Conservation (phyloP, 1,140 invertebrate genomes). For the Mycetomoellerius zeteki region DNA sequence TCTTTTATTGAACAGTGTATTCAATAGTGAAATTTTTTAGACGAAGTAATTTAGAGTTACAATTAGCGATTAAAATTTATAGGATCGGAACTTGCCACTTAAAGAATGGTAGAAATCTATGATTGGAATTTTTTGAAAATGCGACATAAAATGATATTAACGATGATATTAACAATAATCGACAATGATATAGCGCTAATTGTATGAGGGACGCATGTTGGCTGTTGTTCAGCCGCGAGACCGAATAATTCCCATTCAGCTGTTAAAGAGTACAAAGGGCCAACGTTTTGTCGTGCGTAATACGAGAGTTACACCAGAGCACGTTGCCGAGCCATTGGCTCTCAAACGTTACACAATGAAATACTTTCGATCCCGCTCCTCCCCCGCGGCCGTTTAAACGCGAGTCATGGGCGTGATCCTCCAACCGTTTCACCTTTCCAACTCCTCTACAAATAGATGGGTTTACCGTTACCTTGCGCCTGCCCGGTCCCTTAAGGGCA, state of each 20-base stretch:
- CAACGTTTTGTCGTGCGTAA: conserved; percentile 51
- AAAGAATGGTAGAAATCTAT: neutral
- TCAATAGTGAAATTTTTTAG: neutral
- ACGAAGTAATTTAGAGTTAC: neutral
- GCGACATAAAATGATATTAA: neutral
- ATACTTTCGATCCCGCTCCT: conserved; percentile 34
- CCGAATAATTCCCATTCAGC: conserved; percentile 45
- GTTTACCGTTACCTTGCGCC: conserved; percentile 67
- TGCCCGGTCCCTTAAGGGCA: conserved; percentile 68
- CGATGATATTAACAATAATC: neutral
- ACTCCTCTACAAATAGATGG: conserved; percentile 58
- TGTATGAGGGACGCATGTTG: conserved; percentile 13
- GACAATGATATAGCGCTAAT: conserved; percentile 16
- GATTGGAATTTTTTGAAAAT: neutral
- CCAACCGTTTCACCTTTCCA: conserved; percentile 10
- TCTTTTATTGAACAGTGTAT: neutral
- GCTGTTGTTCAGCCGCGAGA: neutral
- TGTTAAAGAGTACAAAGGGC: conserved; percentile 46
- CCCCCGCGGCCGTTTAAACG: conserved; percentile 36
- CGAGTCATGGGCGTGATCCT: conserved; percentile 40
- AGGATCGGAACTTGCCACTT: neutral
- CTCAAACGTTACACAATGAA: conserved; percentile 61
- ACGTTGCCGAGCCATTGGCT: conserved; percentile 51
- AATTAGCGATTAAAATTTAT: neutral
- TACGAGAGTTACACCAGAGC: conserved; percentile 4